Percentiles rank a stretch among this genome's conserved stretches.
Evolutionary conservation across 2,888 invertebrate genomes (phyloP).

Genomic region (Drosophila fulvimacula): DNA sequence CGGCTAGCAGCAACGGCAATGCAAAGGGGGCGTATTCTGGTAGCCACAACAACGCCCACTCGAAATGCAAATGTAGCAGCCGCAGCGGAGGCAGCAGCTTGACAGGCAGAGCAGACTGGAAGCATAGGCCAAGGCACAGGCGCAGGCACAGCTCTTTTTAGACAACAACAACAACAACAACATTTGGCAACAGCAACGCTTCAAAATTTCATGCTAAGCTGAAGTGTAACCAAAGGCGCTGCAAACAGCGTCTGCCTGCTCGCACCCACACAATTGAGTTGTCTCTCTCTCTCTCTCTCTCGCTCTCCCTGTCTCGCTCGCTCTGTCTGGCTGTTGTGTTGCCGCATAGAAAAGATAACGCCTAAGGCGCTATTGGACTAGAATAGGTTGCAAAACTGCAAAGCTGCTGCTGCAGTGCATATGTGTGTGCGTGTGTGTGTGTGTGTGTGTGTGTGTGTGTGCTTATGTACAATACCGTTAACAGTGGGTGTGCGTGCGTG

Average conservation of each 20-base stretch:
- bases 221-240: slow-evolving; percentile 80
- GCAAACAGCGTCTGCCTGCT: slow-evolving; percentile 71
- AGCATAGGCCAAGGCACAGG: slow-evolving; percentile 18
- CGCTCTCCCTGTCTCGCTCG: no score
- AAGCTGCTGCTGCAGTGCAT: slow-evolving; percentile 32
- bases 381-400: slow-evolving; percentile 82
- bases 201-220: slow-evolving; percentile 80
- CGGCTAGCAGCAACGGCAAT: neutral
- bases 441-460: slow-evolving; percentile 23
- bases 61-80: slow-evolving; percentile 50
- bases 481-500: slow-evolving; percentile 38
- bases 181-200: slow-evolving; percentile 71
- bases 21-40: slow-evolving; percentile 47
- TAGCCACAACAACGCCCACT: slow-evolving; percentile 54
- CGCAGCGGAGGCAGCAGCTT: slow-evolving; percentile 15
- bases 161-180: slow-evolving; percentile 28
- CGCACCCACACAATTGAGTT: neutral
- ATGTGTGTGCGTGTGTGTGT: slow-evolving; percentile 20
- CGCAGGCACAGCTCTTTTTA: slow-evolving; percentile 22
- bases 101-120: slow-evolving; percentile 15
- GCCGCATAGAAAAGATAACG: slow-evolving; percentile 83
- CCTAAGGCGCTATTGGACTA: slow-evolving; percentile 76
- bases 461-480: slow-evolving; percentile 76
- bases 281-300: neutral
- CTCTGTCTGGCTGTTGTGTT: slow-evolving; percentile 22